Conservation (phyloP, 2,113 vertebrate species). For the Urocynchramus pylzowi region DNA sequence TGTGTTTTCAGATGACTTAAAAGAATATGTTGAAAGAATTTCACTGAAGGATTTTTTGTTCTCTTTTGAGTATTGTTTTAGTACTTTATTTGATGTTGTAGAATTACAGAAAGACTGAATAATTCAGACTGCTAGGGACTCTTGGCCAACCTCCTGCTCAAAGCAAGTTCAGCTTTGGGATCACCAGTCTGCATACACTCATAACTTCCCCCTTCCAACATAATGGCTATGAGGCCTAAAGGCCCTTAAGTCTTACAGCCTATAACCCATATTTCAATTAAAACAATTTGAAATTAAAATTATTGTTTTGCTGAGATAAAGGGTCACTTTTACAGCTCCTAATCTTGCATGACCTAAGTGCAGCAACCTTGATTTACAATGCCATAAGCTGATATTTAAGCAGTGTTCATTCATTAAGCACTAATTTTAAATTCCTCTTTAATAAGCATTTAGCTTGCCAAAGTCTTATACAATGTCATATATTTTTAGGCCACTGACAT, state of each 20-base stretch:
- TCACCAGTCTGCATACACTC: neutral
- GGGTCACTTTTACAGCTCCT: conserved; percentile 3
- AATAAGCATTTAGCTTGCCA: conserved; percentile 45
- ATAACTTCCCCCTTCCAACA: neutral
- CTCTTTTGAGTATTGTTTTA: neutral
- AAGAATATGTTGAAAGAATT: neutral
- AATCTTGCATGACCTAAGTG: neutral
- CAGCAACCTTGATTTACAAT: conserved; percentile 44
- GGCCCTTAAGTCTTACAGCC: neutral
- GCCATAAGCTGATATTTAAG: conserved; percentile 13
- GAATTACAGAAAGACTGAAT: neutral
- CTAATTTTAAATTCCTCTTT: conserved; percentile 27
- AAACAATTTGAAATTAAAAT: conserved; percentile 14
- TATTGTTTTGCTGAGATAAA: conserved; percentile 7
- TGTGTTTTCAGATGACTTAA: neutral
- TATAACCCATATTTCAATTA: conserved; percentile 10
- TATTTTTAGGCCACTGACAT: conserved; percentile 22
- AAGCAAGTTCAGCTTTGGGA: neutral
- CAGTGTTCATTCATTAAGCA: conserved; percentile 38
- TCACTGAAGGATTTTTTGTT: neutral
- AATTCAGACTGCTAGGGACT: neutral
- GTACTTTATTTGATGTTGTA: neutral
- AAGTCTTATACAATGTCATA: conserved; percentile 22
- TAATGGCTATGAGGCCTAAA: neutral
- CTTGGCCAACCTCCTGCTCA: neutral